phyloP scores from a whole-genome alignment of 2,797 vertebrate genomes.

The Coracias cyanogaster region DNA sequence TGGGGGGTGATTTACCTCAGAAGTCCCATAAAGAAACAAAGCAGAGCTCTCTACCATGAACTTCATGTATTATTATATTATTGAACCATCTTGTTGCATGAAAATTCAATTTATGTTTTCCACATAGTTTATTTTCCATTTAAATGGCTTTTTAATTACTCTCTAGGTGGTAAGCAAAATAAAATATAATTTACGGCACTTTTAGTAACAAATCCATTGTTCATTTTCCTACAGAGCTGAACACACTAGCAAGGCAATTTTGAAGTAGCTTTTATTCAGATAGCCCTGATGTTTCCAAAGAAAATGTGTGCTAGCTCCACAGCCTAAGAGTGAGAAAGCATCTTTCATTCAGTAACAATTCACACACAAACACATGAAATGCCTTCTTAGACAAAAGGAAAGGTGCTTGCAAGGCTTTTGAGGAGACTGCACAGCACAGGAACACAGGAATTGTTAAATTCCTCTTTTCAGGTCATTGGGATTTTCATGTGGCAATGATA shows the following conservation, averaged over 20 bases:
- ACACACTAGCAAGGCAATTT: neutral
- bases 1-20: neutral
- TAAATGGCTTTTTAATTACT: conserved; percentile 66
- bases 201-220: conserved; percentile 36
- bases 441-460: neutral
- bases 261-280: neutral
- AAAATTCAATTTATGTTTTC: conserved; percentile 62
- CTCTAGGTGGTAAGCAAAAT: conserved; percentile 13
- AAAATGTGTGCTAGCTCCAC: neutral
- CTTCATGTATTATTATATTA: conserved; percentile 9
- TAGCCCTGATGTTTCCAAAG: neutral
- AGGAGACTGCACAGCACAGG: neutral
- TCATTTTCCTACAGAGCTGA: conserved; percentile 14
- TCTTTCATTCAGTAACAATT: neutral
- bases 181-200: conserved; percentile 52
- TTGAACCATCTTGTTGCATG: neutral
- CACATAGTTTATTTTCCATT: conserved; percentile 58
- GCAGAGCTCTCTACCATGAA: conserved; percentile 8
- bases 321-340: neutral
- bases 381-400: neutral
- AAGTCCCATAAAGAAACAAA: conserved; percentile 26
- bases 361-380: neutral
- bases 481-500: neutral
- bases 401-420: neutral
- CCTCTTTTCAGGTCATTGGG: neutral